phyloP scores from a whole-genome alignment of 2,113 vertebrate genomes.

The Nibea coibor region DNA sequence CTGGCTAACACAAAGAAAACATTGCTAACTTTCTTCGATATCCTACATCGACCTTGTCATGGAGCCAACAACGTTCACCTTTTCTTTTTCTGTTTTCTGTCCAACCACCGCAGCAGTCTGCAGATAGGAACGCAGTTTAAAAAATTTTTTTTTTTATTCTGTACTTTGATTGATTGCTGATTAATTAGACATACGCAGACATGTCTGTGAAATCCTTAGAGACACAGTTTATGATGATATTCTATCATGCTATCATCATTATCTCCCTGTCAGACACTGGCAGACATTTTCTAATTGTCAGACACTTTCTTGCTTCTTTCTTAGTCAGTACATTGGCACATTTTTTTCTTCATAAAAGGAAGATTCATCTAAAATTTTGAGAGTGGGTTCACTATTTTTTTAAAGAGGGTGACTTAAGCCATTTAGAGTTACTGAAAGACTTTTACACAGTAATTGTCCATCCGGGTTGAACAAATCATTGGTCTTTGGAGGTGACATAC shows the following conservation, averaged over 20 bases:
- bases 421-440: neutral
- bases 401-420: neutral
- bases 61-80: neutral
- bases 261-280: slow-evolving; percentile 20
- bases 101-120: neutral
- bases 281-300: neutral
- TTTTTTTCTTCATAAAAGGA: slow-evolving; percentile 1
- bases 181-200: slow-evolving; percentile 16
- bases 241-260: slow-evolving; percentile 27
- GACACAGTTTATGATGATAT: slow-evolving; percentile 20
- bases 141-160: slow-evolving; percentile 11
- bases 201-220: slow-evolving; percentile 13
- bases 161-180: slow-evolving; percentile 33
- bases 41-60: neutral
- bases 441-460: neutral
- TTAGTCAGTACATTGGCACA: neutral
- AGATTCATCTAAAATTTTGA: neutral
- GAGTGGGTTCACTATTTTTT: neutral
- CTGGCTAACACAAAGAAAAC: no score
- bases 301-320: neutral
- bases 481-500: neutral
- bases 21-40: no score
- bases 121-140: neutral
- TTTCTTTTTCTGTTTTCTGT: neutral
- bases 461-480: no score